A percentile compares a stretch with the other conserved stretches of the same genome.
Evolutionary conservation across 2,797 vertebrate species (phyloP).

Genomic region (Trematomus bernacchii): DNA sequence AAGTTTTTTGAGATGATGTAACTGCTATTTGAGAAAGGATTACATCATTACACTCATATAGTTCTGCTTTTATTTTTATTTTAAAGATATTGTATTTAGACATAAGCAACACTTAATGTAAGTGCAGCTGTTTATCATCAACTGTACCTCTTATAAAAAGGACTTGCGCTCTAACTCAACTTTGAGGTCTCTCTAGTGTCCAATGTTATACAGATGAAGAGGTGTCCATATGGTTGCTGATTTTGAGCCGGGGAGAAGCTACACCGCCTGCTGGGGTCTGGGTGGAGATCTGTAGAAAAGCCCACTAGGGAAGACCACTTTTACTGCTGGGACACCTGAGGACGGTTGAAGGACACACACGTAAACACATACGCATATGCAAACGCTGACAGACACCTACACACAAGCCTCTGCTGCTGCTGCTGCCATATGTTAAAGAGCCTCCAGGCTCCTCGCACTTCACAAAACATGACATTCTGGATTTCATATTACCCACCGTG

Average conservation of each 20-base stretch:
- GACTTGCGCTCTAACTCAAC: conserved; percentile 16
- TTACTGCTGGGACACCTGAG: conserved; percentile 64
- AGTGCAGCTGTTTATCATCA: not conserved
- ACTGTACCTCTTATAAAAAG: not conserved
- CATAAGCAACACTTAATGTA: not conserved
- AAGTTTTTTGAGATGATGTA: not conserved
- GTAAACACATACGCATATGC: conserved; percentile 27
- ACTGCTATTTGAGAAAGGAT: not conserved
- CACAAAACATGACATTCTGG: conserved; percentile 67
- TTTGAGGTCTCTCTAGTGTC: conserved; percentile 13
- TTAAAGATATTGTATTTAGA: not conserved
- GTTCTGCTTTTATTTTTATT: not conserved
- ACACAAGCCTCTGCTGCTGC: conserved; percentile 37
- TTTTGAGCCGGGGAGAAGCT: conserved; percentile 51
- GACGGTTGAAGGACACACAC: conserved; percentile 65
- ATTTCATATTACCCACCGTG: conserved; percentile 49
- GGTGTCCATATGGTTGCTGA: conserved; percentile 62
- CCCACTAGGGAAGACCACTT: conserved; percentile 63
- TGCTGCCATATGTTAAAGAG: conserved; percentile 72
- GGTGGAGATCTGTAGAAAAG: conserved; percentile 53
- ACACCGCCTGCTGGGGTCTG: conserved; percentile 57
- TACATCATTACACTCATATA: not conserved
- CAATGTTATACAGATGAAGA: conserved; percentile 63
- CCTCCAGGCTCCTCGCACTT: conserved; percentile 66
- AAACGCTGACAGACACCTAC: conserved; percentile 53